These are phyloP conservation scores for Eristalinus aeneus DNA, from an alignment of 2,888 invertebrate genomes.

Conservation along the genomic window DNA sequence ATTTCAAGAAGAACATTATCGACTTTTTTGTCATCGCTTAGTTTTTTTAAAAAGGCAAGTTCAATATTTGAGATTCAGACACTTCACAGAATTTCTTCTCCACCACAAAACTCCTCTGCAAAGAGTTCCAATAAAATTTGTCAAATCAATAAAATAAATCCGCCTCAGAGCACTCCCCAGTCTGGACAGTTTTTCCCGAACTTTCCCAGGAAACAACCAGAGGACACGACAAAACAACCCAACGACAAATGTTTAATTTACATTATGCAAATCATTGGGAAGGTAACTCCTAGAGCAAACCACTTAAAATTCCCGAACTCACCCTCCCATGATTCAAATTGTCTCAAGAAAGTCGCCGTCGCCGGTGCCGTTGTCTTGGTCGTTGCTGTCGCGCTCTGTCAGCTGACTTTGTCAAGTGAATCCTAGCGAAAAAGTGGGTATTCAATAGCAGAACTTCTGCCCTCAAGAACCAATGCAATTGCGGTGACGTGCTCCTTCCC, in stretches of 20 bases:
- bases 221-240: constrained; percentile 39
- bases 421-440: constrained; percentile 67
- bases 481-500: constrained; percentile 22
- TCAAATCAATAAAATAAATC: background rate
- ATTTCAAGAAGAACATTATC: too few relatives aligned
- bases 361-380: background rate
- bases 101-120: background rate
- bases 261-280: constrained; percentile 70
- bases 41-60: too few relatives aligned
- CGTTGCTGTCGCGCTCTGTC: background rate
- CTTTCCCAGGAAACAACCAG: constrained; percentile 5
- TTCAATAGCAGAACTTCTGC: constrained; percentile 51
- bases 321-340: background rate
- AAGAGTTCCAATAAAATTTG: background rate
- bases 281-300: constrained; percentile 65
- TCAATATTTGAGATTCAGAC: too few relatives aligned
- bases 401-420: constrained; percentile 63
- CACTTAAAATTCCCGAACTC: constrained; percentile 49
- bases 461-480: constrained; percentile 56
- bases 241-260: constrained; percentile 71
- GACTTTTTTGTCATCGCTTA: too few relatives aligned
- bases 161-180: constrained; percentile 8
- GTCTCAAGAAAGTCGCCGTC: constrained; percentile 45
- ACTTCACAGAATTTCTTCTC: too few relatives aligned
- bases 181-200: background rate